phyloP scores from a whole-genome alignment of 2,888 invertebrate genomes.

The Aromia moschata region DNA sequence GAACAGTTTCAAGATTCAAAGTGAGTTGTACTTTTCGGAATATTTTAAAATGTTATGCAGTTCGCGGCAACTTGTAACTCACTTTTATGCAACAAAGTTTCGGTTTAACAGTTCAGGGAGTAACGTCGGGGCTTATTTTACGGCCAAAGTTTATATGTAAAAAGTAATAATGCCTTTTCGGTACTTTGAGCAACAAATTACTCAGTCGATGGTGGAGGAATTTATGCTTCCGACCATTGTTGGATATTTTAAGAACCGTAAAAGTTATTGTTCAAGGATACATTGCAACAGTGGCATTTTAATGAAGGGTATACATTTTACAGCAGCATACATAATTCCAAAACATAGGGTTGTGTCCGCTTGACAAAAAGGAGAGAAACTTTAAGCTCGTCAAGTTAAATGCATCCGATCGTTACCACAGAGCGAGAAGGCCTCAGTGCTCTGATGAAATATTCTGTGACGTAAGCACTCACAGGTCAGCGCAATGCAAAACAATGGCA shows the following conservation, averaged over 20 bases:
- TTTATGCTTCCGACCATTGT: slow-evolving; percentile 9
- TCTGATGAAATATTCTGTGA: too few species aligned
- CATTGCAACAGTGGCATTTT: not conserved
- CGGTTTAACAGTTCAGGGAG: slow-evolving; percentile 1
- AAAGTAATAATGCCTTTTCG: slow-evolving; percentile 13
- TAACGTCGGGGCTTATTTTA: slow-evolving; percentile 10
- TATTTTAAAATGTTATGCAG: too few species aligned
- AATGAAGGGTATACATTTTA: slow-evolving; percentile 13
- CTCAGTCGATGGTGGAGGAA: slow-evolving; percentile 4
- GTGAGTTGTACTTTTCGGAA: too few species aligned
- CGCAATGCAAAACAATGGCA: too few species aligned
- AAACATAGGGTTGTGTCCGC: not conserved
- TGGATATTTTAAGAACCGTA: slow-evolving; percentile 1
- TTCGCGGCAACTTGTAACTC: not conserved
- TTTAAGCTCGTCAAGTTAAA: too few species aligned
- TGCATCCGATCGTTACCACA: too few species aligned
- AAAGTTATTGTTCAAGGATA: slow-evolving; percentile 9
- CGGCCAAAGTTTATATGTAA: slow-evolving; percentile 7
- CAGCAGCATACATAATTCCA: slow-evolving; percentile 3
- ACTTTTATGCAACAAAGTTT: slow-evolving; percentile 9
- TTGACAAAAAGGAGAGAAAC: too few species aligned
- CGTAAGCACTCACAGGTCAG: too few species aligned
- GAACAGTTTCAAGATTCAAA: too few species aligned
- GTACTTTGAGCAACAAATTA: not conserved
- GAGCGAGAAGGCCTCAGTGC: too few species aligned